A percentile compares a stretch with the other conserved stretches of the same genome.
phyloP scores from a whole-genome alignment of 2,888 invertebrate genomes.

The Chrysotoxum bicinctum region DNA sequence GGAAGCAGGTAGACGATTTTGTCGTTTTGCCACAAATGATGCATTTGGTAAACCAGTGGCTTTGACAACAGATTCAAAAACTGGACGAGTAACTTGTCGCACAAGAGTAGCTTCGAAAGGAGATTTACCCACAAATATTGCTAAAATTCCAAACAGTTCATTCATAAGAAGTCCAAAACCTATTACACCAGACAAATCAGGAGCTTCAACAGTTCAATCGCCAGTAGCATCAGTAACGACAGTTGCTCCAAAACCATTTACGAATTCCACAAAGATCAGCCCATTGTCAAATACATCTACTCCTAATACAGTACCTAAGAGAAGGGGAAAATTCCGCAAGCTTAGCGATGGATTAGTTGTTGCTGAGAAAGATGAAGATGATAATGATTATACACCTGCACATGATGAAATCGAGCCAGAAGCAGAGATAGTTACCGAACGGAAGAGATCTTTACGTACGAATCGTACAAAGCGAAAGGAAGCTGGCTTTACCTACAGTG shows the following conservation, averaged over 20 bases:
- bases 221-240: neutral
- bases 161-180: neutral
- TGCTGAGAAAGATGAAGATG: conserved; percentile 50
- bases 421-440: conserved; percentile 63
- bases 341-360: conserved; percentile 49
- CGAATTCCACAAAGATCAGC: neutral
- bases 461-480: conserved; percentile 75
- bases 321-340: conserved; percentile 43
- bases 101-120: conserved; percentile 51
- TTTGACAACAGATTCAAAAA: conserved; percentile 73
- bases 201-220: neutral
- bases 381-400: conserved; percentile 62
- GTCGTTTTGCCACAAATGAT: conserved; percentile 73
- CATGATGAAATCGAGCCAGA: conserved; percentile 48
- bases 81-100: conserved; percentile 72
- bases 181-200: neutral
- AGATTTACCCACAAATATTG: neutral
- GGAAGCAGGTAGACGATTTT: conserved; percentile 74
- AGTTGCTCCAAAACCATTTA: neutral
- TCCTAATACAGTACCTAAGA: conserved; percentile 12
- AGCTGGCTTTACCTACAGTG: conserved; percentile 75
- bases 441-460: conserved; percentile 74
- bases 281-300: neutral
- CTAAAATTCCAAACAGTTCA: neutral
- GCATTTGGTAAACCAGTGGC: conserved; percentile 72